Percentiles rank a stretch among this genome's conserved stretches.
Conservation (phyloP, 2,113 vertebrate species). For the Syrrhaptes paradoxus region DNA sequence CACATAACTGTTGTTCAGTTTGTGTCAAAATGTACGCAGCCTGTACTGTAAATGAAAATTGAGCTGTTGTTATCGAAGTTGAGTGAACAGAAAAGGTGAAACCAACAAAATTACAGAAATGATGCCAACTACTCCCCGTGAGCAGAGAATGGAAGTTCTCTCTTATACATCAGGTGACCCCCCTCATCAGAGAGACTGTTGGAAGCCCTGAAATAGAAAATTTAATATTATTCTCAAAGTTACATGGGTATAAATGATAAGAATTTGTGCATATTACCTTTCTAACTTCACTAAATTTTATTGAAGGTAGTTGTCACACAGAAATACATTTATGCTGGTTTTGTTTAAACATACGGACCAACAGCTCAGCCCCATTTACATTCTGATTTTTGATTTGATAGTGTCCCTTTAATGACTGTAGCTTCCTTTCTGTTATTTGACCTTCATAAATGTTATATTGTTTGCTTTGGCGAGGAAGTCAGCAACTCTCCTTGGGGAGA, state of each 20-base stretch:
- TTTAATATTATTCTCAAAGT: neutral
- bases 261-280: neutral
- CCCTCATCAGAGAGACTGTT: neutral
- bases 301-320: neutral
- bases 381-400: neutral
- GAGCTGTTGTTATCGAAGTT: neutral
- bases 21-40: neutral
- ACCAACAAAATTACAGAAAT: neutral
- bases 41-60: neutral
- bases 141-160: neutral
- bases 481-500: conserved; percentile 29
- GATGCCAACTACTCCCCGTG: neutral
- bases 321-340: neutral
- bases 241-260: neutral
- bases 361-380: neutral
- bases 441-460: conserved; percentile 44
- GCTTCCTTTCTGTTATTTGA: conserved; percentile 27
- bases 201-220: neutral
- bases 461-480: conserved; percentile 59
- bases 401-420: neutral
- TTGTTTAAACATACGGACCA: neutral
- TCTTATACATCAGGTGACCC: neutral
- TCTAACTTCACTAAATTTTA: neutral
- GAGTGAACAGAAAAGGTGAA: neutral
- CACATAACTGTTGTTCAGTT: neutral